Evolutionary conservation across 2,113 vertebrate species (phyloP).

Genomic region (Axis porcinus): DNA sequence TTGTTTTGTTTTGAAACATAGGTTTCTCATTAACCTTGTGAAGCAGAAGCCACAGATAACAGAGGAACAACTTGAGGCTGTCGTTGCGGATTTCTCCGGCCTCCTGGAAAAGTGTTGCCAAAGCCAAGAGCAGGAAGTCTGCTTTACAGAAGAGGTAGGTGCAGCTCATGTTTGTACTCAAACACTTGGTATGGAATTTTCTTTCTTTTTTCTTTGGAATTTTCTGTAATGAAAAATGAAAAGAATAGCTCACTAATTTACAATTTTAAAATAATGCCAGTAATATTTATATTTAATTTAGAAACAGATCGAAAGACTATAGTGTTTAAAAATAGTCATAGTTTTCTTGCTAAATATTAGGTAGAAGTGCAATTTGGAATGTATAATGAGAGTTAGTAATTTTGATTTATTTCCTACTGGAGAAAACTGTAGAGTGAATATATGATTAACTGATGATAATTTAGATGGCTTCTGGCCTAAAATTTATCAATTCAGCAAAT

Average conservation of each 20-base stretch:
- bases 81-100: constrained; percentile 65
- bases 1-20: constrained; percentile 51
- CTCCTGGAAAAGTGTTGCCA: constrained; percentile 79
- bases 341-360: neutral
- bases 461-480: neutral
- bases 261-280: neutral
- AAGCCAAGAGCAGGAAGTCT: neutral
- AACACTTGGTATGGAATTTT: neutral
- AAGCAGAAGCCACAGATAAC: constrained; percentile 79
- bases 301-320: neutral
- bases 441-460: neutral
- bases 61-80: constrained; percentile 68
- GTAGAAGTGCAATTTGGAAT: neutral
- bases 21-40: constrained; percentile 79
- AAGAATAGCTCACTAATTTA: neutral
- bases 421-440: neutral
- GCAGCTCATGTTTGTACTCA: neutral
- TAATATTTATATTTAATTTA: neutral
- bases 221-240: neutral
- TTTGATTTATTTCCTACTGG: constrained; percentile 11
- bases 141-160: constrained; percentile 78
- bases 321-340: neutral
- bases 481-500: neutral
- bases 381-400: neutral
- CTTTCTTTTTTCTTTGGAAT: neutral